Conservation (phyloP, 2,113 vertebrate genomes). For the Gavia stellata region DNA sequence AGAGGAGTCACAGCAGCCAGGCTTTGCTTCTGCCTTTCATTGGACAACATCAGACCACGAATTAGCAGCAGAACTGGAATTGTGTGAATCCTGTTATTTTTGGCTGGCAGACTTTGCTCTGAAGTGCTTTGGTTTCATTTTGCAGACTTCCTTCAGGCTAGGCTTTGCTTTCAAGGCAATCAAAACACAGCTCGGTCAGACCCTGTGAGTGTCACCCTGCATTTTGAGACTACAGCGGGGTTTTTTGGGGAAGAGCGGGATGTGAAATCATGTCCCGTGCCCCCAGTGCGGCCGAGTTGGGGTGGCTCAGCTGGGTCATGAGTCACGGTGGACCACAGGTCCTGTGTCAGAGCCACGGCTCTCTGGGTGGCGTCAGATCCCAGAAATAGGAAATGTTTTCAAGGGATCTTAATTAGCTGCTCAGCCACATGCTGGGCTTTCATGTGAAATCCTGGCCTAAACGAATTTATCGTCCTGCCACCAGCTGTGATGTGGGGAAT, state of each 20-base stretch:
- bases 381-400: slow-evolving; percentile 30
- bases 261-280: background rate
- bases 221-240: background rate
- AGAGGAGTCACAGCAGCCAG: slow-evolving; percentile 22
- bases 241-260: background rate
- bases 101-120: background rate
- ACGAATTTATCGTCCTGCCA: background rate
- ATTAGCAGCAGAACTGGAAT: slow-evolving; percentile 36
- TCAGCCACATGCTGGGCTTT: background rate
- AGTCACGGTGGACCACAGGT: background rate
- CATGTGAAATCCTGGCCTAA: background rate
- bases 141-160: slow-evolving; percentile 16
- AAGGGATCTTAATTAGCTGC: slow-evolving; percentile 9
- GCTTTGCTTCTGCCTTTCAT: slow-evolving; percentile 18
- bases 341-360: background rate
- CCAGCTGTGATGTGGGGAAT: background rate
- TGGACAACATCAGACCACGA: background rate
- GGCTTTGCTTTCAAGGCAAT: slow-evolving; percentile 46
- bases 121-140: slow-evolving; percentile 33
- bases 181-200: background rate
- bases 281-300: rapidly evolving
- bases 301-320: background rate
- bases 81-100: slow-evolving; percentile 33
- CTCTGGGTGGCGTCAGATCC: background rate
- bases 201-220: background rate